Percentiles rank a stretch among this genome's conserved stretches.
Evolutionary conservation across 2,113 vertebrate species (phyloP).

Genomic region (Baryphthengus martii): DNA sequence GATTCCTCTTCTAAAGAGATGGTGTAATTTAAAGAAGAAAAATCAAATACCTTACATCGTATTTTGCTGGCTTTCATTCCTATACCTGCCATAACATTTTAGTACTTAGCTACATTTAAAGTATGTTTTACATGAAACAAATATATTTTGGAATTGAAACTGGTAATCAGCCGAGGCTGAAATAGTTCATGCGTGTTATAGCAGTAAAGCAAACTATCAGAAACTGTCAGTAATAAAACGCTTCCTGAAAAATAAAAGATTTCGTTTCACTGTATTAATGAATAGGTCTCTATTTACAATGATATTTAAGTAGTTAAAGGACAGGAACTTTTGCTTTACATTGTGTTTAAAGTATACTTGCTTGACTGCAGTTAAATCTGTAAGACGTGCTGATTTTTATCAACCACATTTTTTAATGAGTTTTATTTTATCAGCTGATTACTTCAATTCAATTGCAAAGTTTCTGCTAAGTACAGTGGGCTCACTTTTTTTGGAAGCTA

Average conservation of each 20-base stretch:
- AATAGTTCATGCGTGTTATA: not conserved
- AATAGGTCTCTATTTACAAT: conserved; percentile 49
- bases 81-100: not conserved
- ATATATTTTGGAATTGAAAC: not conserved
- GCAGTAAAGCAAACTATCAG: not conserved
- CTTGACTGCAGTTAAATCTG: conserved; percentile 57
- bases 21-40: conserved; percentile 17
- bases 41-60: not conserved
- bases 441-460: not conserved
- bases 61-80: not conserved
- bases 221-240: conserved; percentile 5
- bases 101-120: conserved; percentile 1
- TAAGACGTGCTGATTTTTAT: conserved; percentile 41
- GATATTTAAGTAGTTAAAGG: conserved; percentile 22
- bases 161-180: not conserved
- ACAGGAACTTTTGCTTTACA: conserved; percentile 7
- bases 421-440: conserved; percentile 41
- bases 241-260: conserved; percentile 39
- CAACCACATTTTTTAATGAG: not conserved
- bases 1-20: conserved; percentile 20
- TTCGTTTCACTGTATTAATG: conserved; percentile 56
- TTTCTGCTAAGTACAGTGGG: not conserved
- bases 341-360: conserved; percentile 56
- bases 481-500: not conserved
- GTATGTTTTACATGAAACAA: not conserved